Evolutionary conservation across 1,140 invertebrate genomes (phyloP).

Genomic region (Drosophila malerkotliana): DNA sequence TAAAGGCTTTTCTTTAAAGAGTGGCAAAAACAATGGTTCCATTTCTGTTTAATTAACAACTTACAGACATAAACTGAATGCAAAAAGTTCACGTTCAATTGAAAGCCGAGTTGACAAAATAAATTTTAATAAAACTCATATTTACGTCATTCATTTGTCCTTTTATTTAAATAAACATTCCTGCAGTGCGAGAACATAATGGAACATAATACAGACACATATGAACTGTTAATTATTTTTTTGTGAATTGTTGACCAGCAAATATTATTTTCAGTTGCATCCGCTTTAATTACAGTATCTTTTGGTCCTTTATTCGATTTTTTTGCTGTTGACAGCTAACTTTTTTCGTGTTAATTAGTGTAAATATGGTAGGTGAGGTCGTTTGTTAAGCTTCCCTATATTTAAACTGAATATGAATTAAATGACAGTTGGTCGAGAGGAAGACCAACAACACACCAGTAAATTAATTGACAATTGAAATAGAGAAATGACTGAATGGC

Average conservation of each 20-base stretch:
- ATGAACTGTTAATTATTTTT: slow-evolving; percentile 34
- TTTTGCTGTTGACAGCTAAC: slow-evolving; percentile 15
- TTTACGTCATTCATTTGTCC: slow-evolving; percentile 28
- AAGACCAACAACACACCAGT: slow-evolving; percentile 29
- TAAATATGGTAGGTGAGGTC: slow-evolving; percentile 5
- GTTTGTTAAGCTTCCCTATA: slow-evolving; percentile 13
- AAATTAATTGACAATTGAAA: slow-evolving; percentile 30
- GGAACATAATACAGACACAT: not conserved
- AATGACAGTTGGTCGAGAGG: slow-evolving; percentile 40
- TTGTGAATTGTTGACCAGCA: slow-evolving; percentile 31
- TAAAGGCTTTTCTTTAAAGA: not conserved
- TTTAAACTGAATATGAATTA: slow-evolving; percentile 23
- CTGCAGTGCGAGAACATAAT: slow-evolving; percentile 1
- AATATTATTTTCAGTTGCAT: slow-evolving; percentile 37
- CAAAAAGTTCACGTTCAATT: not conserved
- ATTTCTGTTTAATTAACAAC: not conserved
- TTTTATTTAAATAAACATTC: slow-evolving; percentile 23
- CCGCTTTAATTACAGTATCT: slow-evolving; percentile 37
- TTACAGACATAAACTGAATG: not conserved
- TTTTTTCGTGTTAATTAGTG: slow-evolving; percentile 52
- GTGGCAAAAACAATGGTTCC: not conserved
- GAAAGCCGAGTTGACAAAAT: slow-evolving; percentile 23
- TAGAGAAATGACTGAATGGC: slow-evolving; percentile 7
- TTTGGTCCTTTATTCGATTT: slow-evolving; percentile 13
- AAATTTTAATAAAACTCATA: slow-evolving; percentile 29